These are phyloP conservation scores for Sandelia bainsii DNA, from an alignment of 2,797 vertebrate genomes.

Conservation along the genomic window DNA sequence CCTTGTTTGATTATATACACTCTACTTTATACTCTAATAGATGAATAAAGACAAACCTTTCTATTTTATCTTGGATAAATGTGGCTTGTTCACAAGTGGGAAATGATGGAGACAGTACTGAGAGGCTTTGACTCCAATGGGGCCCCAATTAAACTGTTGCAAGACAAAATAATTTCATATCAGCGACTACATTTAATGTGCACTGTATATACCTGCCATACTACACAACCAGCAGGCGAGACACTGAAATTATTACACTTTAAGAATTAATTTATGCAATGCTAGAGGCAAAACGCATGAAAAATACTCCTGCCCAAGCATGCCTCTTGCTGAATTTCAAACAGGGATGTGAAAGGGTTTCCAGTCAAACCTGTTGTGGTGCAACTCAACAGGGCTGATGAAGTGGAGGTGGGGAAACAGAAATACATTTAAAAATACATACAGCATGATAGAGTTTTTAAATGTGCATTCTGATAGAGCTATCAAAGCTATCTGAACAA, in stretches of 20 bases:
- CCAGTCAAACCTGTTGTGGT: slow-evolving; percentile 76
- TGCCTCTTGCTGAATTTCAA: slow-evolving; percentile 48
- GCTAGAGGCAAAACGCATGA: slow-evolving; percentile 45
- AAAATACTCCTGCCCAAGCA: slow-evolving; percentile 68
- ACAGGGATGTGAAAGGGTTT: slow-evolving; percentile 48
- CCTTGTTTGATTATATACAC: slow-evolving; percentile 24
- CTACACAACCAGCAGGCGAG: slow-evolving; percentile 37
- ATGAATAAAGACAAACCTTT: slow-evolving; percentile 16
- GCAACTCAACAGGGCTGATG: slow-evolving; percentile 29
- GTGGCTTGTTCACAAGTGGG: slow-evolving; percentile 32
- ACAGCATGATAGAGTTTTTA: slow-evolving; percentile 3
- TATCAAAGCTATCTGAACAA: slow-evolving; percentile 23
- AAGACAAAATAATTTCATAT: slow-evolving; percentile 41
- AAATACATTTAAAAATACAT: slow-evolving; percentile 10
- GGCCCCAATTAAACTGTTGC: slow-evolving; percentile 12
- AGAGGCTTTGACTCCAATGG: slow-evolving; percentile 12
- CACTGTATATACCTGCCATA: slow-evolving; percentile 5
- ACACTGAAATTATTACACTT: slow-evolving; percentile 49
- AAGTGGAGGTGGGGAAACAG: slow-evolving; percentile 19
- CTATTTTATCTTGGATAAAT: slow-evolving; percentile 29
- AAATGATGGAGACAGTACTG: slow-evolving; percentile 6
- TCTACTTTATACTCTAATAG: slow-evolving; percentile 28
- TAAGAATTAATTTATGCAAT: slow-evolving; percentile 64
- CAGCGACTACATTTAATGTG: slow-evolving; percentile 1
- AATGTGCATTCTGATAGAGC: slow-evolving; percentile 11